Percentiles rank a stretch among this genome's conserved stretches.
Evolutionary conservation across 2,797 vertebrate species (phyloP).

Genomic region (Sebastes cheni): DNA sequence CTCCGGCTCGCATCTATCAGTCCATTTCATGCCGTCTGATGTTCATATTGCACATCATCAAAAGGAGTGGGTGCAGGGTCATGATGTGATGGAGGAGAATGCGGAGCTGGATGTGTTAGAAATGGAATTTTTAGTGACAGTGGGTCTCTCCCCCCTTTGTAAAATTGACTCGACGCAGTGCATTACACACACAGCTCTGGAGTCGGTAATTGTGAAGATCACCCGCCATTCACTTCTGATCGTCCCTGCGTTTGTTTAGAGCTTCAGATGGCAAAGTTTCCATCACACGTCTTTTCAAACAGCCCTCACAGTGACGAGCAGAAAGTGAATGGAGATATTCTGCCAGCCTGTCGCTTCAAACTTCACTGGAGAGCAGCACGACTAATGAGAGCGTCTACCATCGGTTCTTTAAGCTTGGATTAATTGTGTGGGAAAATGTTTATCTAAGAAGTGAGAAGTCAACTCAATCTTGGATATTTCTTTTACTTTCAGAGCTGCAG

Average conservation of each 20-base stretch:
- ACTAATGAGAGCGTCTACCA: background rate
- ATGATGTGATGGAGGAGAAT: constrained; percentile 18
- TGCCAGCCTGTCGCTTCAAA: background rate
- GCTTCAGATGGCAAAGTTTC: background rate
- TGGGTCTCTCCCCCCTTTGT: background rate
- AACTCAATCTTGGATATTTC: background rate
- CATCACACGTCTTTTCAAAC: background rate
- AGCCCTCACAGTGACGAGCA: background rate
- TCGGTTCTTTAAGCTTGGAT: background rate
- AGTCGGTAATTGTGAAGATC: constrained; percentile 18
- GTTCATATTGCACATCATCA: constrained; percentile 28
- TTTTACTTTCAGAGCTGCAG: background rate
- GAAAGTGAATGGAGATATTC: background rate
- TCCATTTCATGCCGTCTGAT: constrained; percentile 31
- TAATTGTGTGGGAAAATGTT: background rate
- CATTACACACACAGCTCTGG: background rate
- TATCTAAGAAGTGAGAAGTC: background rate
- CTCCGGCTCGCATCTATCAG: background rate
- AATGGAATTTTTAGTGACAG: constrained; percentile 25
- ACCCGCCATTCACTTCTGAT: constrained; percentile 7
- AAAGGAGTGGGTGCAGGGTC: constrained; percentile 10
- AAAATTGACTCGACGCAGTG: background rate
- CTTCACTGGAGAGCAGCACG: background rate
- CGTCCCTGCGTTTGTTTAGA: constrained; percentile 5
- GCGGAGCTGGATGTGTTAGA: constrained; percentile 17